Conservation (phyloP, 2,113 vertebrate genomes). For the Apeltes quadracus region DNA sequence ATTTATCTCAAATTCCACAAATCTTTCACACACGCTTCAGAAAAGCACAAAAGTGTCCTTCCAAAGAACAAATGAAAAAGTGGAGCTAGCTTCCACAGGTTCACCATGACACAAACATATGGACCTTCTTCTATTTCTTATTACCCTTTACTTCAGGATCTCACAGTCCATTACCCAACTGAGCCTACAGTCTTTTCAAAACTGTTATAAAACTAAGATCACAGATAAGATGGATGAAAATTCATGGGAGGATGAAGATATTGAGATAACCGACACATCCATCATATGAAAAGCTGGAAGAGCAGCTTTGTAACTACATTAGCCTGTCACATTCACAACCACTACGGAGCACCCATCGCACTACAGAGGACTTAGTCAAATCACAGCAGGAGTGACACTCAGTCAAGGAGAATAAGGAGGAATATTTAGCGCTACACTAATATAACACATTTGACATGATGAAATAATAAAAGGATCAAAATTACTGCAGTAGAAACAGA, state of each 20-base stretch:
- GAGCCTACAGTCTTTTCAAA: neutral
- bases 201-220: neutral
- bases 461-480: too few relatives aligned
- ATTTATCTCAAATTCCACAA: neutral
- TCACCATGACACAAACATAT: too few relatives aligned
- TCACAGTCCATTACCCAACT: too few relatives aligned
- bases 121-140: neutral
- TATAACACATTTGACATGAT: too few relatives aligned
- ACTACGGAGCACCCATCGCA: too few relatives aligned
- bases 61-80: neutral
- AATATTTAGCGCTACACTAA: too few relatives aligned
- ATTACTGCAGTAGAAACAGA: too few relatives aligned
- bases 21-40: neutral
- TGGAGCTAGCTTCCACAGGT: too few relatives aligned
- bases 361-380: neutral
- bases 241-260: too few relatives aligned
- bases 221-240: neutral
- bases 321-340: too few relatives aligned
- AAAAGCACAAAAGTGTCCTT: neutral
- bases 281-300: neutral
- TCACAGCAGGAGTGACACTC: neutral
- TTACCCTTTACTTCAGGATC: too few relatives aligned
- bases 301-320: neutral
- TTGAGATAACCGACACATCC: neutral
- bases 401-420: neutral